Percentiles rank a stretch among this genome's conserved stretches.
These are phyloP conservation scores for Microctenopoma stevenorrisi DNA, from an alignment of 2,797 vertebrate genomes.

Conservation along the genomic window DNA sequence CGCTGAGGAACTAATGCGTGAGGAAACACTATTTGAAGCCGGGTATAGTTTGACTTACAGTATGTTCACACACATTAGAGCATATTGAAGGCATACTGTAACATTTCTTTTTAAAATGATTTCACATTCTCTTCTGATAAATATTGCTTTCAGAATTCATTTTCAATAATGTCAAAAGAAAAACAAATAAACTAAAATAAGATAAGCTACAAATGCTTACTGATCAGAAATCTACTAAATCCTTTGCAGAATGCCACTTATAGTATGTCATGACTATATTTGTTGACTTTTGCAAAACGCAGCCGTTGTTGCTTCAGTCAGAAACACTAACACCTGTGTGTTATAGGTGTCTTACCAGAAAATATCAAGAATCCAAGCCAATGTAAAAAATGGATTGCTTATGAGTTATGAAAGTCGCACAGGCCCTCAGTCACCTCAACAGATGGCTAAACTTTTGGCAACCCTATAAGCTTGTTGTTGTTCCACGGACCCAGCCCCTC, in stretches of 20 bases:
- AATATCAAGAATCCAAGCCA: conserved; percentile 2
- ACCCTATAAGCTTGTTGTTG: conserved; percentile 58
- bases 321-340: neutral
- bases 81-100: neutral
- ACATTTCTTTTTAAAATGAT: neutral
- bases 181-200: neutral
- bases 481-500: conserved; percentile 29
- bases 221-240: neutral
- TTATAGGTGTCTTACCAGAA: neutral
- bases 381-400: neutral
- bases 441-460: conserved; percentile 55
- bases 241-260: neutral
- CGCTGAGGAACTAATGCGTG: conserved; percentile 12
- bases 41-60: neutral
- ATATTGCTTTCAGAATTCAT: neutral
- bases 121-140: neutral
- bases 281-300: neutral
- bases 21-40: neutral
- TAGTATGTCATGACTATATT: neutral
- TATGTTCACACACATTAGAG: neutral
- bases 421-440: conserved; percentile 22
- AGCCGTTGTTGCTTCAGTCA: neutral
- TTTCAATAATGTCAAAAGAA: neutral
- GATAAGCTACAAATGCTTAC: neutral
- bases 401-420: conserved; percentile 14